phyloP scores from a whole-genome alignment of 2,888 invertebrate genomes.

The Congeria kusceri region DNA sequence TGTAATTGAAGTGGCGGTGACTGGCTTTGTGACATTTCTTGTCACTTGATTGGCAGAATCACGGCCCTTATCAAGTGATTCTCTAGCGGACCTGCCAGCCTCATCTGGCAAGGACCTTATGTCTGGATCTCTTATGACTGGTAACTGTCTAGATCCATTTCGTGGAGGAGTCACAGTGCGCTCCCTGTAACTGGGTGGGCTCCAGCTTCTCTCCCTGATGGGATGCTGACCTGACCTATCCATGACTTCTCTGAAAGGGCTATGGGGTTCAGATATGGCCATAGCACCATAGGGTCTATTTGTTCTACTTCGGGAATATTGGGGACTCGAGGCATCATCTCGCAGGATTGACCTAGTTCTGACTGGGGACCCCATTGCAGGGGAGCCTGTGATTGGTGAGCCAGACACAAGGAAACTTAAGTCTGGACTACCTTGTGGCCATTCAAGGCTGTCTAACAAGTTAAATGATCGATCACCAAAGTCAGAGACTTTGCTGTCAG shows the following conservation, averaged over 20 bases:
- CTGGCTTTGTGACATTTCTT: neutral
- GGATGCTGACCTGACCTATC: conserved; percentile 11
- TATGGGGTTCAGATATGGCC: conserved; percentile 5
- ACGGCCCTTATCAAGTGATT: neutral
- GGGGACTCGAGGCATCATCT: neutral
- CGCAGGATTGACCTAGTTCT: too few species aligned
- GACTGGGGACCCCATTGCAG: too few species aligned
- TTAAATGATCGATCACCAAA: conserved; percentile 1
- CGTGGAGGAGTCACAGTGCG: conserved; percentile 21
- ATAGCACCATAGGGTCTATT: conserved; percentile 2
- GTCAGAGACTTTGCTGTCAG: too few species aligned
- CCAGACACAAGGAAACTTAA: conserved; percentile 1
- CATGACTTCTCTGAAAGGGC: conserved; percentile 7
- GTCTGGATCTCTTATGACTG: conserved; percentile 22
- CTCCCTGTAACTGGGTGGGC: conserved; percentile 38
- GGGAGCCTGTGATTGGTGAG: conserved; percentile 18
- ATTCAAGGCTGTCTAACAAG: conserved; percentile 8
- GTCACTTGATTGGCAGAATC: too few species aligned
- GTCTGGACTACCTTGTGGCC: conserved; percentile 23
- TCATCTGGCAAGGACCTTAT: conserved; percentile 30
- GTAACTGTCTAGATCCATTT: conserved; percentile 15
- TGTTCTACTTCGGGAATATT: neutral
- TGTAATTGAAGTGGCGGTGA: conserved; percentile 7
- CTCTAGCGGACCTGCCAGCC: neutral
- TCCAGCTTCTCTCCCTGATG: conserved; percentile 37